These are phyloP conservation scores for Horisme vitalbata DNA, from an alignment of 2,888 invertebrate species.

Conservation along the genomic window DNA sequence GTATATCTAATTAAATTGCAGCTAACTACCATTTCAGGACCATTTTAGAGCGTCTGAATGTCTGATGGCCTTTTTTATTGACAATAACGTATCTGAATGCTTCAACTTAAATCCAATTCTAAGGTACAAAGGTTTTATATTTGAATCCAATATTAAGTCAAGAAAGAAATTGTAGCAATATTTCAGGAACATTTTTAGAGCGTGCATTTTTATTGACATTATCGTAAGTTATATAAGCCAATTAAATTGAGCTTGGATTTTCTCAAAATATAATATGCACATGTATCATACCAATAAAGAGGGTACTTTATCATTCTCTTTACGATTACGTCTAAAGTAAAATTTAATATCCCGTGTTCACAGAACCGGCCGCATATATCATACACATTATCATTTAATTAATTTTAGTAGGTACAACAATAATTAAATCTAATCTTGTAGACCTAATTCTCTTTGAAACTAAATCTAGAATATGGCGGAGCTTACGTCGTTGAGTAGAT, in stretches of 20 bases:
- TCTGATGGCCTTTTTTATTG: no score
- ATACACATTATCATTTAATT: constrained; percentile 21
- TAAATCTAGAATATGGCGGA: constrained; percentile 24
- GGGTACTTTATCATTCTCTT: constrained; percentile 36
- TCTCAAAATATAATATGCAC: constrained; percentile 16
- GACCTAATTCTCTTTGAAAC: constrained; percentile 26
- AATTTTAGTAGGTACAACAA: constrained; percentile 14
- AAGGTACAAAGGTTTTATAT: no score
- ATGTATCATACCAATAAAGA: constrained; percentile 10
- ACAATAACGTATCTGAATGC: no score
- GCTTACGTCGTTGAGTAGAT: constrained; percentile 12
- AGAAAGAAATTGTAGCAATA: no score
- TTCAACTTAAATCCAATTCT: no score
- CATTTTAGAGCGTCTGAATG: no score
- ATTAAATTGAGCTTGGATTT: constrained; percentile 3
- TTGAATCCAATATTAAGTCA: no score
- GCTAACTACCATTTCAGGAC: no score
- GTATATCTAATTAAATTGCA: no score
- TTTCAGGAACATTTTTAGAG: no score
- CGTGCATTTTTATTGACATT: no score
- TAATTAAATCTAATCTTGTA: constrained; percentile 30
- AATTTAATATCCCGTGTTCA: constrained; percentile 37
- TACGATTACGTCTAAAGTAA: constrained; percentile 51
- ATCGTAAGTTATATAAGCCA: no score
- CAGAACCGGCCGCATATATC: constrained; percentile 19